Percentiles rank a stretch among this genome's conserved stretches.
Evolutionary conservation across 2,888 invertebrate species (phyloP).

Genomic region (Plebejus argus): DNA sequence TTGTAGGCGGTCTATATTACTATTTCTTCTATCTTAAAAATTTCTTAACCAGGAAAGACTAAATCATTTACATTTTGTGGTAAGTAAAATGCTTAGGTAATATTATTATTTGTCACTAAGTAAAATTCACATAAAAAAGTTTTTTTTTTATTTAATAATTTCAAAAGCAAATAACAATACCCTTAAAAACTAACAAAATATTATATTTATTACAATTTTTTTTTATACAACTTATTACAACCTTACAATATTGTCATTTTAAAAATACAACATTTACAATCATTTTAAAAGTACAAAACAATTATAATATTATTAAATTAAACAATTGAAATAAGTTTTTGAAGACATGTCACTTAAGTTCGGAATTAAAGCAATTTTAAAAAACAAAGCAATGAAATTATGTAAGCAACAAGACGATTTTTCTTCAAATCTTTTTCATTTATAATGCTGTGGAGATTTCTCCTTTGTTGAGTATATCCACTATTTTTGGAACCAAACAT

Average conservation of each 20-base stretch:
- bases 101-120: neutral
- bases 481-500: neutral
- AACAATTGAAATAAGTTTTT: neutral
- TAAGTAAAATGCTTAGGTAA: neutral
- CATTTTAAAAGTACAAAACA: no score
- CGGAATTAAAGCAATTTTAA: neutral
- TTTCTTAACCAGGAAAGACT: neutral
- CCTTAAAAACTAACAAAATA: conserved; percentile 1
- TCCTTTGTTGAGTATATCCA: neutral
- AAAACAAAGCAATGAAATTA: conserved; percentile 7
- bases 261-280: neutral
- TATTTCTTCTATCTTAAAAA: neutral
- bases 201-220: neutral
- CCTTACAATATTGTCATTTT: neutral
- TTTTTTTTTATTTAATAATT: neutral
- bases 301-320: neutral
- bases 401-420: neutral
- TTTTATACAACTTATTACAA: neutral
- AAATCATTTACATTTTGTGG: neutral
- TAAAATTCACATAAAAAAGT: neutral
- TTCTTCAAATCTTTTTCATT: neutral
- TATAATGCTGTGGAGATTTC: neutral
- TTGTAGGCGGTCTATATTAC: no score
- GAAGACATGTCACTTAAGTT: neutral
- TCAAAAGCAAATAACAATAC: neutral